Evolutionary conservation across 2,888 invertebrate genomes (phyloP).

Genomic region (Ethmia dodecea): DNA sequence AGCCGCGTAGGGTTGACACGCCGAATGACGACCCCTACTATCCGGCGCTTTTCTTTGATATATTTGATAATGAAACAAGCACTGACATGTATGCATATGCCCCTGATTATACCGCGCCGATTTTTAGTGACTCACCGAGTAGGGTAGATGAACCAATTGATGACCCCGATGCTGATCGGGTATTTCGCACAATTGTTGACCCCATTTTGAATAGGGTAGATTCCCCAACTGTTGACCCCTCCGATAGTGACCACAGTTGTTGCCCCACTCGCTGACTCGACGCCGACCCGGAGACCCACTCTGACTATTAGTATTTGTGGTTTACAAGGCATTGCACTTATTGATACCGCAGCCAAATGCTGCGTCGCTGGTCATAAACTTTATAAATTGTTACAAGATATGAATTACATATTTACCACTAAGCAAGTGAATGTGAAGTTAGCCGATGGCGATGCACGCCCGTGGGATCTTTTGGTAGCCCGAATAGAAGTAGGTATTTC

Average conservation of each 20-base stretch:
- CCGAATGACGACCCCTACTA: no score
- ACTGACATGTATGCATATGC: no score
- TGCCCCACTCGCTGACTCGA: not conserved
- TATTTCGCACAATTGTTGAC: not conserved
- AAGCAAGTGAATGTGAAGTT: not conserved
- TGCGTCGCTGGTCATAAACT: slow-evolving; percentile 1
- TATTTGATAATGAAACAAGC: no score
- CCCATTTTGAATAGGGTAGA: not conserved
- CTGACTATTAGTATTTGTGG: slow-evolving; percentile 1
- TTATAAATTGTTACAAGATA: not conserved
- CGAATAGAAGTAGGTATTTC: not conserved
- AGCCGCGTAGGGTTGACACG: no score
- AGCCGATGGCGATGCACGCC: not conserved
- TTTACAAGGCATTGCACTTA: not conserved
- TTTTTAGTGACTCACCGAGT: no score
- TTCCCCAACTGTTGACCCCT: not conserved
- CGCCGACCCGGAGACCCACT: not conserved
- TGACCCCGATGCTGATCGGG: no score
- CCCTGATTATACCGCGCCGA: no score
- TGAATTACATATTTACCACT: not conserved
- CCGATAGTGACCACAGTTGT: not conserved
- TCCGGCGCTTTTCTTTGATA: no score
- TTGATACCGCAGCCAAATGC: slow-evolving; percentile 1
- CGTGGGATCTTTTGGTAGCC: not conserved
- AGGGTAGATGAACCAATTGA: not conserved